Evolutionary conservation across 2,888 invertebrate genomes (phyloP).

Genomic region (Allophyes oxyacanthae): DNA sequence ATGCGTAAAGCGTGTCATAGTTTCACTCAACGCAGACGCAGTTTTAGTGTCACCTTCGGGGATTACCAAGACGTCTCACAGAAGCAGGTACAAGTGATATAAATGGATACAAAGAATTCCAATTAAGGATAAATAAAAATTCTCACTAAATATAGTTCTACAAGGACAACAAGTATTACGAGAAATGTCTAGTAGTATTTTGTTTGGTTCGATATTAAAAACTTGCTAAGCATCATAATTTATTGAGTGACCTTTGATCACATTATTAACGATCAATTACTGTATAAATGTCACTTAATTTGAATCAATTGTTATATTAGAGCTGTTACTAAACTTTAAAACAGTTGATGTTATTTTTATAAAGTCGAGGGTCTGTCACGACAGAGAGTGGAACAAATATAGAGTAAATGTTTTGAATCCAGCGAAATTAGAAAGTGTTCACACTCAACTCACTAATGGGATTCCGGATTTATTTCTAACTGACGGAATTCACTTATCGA

Average conservation of each 20-base stretch:
- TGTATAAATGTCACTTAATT: too few species aligned
- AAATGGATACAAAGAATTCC: background rate
- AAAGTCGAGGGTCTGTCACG: constrained; percentile 19
- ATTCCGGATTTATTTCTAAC: constrained; percentile 17
- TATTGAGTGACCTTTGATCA: too few species aligned
- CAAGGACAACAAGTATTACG: too few species aligned
- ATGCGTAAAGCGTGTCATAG: constrained; percentile 15
- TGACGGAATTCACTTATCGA: constrained; percentile 28
- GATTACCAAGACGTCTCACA: constrained; percentile 4
- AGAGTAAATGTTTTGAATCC: constrained; percentile 22
- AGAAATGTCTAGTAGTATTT: too few species aligned
- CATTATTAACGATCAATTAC: too few species aligned
- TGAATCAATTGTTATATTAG: too few species aligned
- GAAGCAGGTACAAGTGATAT: constrained; percentile 5
- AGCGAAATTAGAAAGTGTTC: constrained; percentile 27
- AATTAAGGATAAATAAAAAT: too few species aligned
- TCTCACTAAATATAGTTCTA: too few species aligned
- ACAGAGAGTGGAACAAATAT: constrained; percentile 10
- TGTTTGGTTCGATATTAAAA: too few species aligned
- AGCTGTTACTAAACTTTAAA: background rate
- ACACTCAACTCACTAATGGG: constrained; percentile 24
- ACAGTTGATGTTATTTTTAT: constrained; percentile 37
- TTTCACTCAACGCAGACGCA: constrained; percentile 9
- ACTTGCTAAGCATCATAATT: too few species aligned
- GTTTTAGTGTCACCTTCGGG: constrained; percentile 19